Base-by-base conservation (phyloP, 2,113 vertebrate species). In the Perca fluviatilis region DNA sequence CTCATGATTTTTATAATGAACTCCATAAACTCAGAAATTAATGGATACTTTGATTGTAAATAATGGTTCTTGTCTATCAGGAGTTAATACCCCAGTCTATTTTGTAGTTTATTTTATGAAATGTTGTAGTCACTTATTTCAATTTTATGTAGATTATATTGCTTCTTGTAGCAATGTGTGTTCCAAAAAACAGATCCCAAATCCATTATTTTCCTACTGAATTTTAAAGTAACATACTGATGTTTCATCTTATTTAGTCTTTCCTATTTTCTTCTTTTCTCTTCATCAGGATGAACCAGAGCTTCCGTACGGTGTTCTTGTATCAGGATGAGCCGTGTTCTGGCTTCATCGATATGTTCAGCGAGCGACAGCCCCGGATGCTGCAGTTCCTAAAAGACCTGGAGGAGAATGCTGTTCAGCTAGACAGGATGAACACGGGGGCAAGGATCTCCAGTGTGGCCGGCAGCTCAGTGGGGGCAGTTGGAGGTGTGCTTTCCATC, bases 401-500 rank as follows among this genome's bases (percentile, higher is more conserved):
- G 74, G 88, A 93, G 51, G 40, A 74, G 18, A 46, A 0, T 0
- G 85, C 87, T 3, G 68, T 81, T 40, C 80, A 87, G 67, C 74
- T 92, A 0, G 90, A 90, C 79, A 65, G 6, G 8, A 92, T 91
- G 91, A 89, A 72, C 7, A 80, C 1, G n/a, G 92, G 88, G 0
- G 70, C 90, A 21, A 92, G 50, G 80, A 91, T 93, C 82, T 93
- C 91, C 83, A 91, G 83, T 30, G 86, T 92, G n/a, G 79, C 57
- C 2, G 87, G 91, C 27, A 92, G 89, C 18, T 92, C 92, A 0
- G 86, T 91, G 74, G 91, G 92, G 12, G 79, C 74, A 0, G 25
- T 82, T 1, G 89, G 92, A 18, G 82, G 91, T 4, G 74, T 90
- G 3, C 87, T 93, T 4, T 89, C 90, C 54, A 92, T 92, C 0